Conservation (phyloP, 2,797 vertebrate genomes). For the Sebastes nivosus region DNA sequence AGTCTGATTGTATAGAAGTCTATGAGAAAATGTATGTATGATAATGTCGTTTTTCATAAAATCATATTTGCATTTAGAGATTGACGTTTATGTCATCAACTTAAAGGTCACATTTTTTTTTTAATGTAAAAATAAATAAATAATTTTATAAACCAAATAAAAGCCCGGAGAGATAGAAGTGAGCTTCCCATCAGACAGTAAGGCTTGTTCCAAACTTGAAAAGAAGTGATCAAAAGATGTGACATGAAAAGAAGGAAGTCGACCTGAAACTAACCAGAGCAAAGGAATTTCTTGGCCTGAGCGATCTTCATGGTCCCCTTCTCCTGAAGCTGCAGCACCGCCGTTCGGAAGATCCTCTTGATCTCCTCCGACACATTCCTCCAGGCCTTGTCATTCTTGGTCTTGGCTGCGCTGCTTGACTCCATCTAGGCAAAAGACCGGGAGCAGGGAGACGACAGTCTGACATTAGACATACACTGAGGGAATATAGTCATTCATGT, state of each 20-base stretch:
- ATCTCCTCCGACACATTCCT: conserved; percentile 95
- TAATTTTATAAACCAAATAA: not conserved
- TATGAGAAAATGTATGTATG: no score
- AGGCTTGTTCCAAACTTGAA: not conserved
- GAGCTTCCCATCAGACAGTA: not conserved
- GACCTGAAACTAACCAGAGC: conserved; percentile 87
- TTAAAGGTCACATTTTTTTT: not conserved
- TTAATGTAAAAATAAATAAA: not conserved
- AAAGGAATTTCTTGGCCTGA: conserved; percentile 96
- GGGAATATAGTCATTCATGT: not conserved
- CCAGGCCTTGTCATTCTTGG: conserved; percentile 92
- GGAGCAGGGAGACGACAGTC: conserved; percentile 22
- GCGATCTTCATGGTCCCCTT: conserved; percentile 94
- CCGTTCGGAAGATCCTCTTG: conserved; percentile 93
- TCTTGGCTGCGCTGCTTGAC: conserved; percentile 85
- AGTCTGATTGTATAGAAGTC: no score
- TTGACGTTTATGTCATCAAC: not conserved
- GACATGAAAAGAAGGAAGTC: not conserved
- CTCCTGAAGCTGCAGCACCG: conserved; percentile 93
- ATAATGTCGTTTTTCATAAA: not conserved
- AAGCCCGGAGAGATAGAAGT: not conserved
- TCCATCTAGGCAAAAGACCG: conserved; percentile 84
- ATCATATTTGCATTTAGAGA: not conserved
- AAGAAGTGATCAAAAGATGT: not conserved
- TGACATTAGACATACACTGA: conserved; percentile 8